Evolutionary conservation across 2,113 vertebrate genomes (phyloP), one percentile per base, ranked within the genome.

Genomic region (Gallinago media): DNA sequence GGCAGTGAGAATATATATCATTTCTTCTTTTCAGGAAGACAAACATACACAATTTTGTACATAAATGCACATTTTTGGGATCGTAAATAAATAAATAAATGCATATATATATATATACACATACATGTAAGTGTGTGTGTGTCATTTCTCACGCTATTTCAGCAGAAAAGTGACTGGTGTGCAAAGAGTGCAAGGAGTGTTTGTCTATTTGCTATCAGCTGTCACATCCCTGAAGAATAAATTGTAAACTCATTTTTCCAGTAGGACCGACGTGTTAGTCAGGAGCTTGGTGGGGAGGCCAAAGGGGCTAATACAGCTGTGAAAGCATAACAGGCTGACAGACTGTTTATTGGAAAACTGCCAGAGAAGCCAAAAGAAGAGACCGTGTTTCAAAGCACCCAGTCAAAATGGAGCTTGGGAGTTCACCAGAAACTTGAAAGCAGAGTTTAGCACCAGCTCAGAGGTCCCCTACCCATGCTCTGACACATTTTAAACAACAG

Each of bases 241-340:
- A 95, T 26, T 88, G 63, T 83, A 92, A 95, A 94, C 63, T 74
- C 86, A 58, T 40, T 88, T 94, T 92, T 83, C 82, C 59, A 92
- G 79, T 65, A 92, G 55, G 40, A 86, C 58, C 12, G 6, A 76
- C 1, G 11, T 29, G 6, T 49, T 90, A 94, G 40, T 94, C 85
- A 79, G 75, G 88, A 93, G 71, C 82, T 94, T 88, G 83, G n/a
- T 90, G 59, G 19, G 49, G 63, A 93, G 75, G 83, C 82, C 77
- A 85, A 94, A 82, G 62, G 47, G 90, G 74, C 81, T 79, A 85
- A 94, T 90, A 80, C 67, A 93, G 95, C 82, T 94, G 67, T 80
- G 92, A 92, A 93, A 83, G 85, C 31, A 46, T 29, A 96, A 92
- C 78, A 65, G 85, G 62, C 78, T 88, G 96, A 91, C 92, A 92